Evolutionary conservation across 2,113 vertebrate genomes (phyloP).

Genomic region (Psophia crepitans): DNA sequence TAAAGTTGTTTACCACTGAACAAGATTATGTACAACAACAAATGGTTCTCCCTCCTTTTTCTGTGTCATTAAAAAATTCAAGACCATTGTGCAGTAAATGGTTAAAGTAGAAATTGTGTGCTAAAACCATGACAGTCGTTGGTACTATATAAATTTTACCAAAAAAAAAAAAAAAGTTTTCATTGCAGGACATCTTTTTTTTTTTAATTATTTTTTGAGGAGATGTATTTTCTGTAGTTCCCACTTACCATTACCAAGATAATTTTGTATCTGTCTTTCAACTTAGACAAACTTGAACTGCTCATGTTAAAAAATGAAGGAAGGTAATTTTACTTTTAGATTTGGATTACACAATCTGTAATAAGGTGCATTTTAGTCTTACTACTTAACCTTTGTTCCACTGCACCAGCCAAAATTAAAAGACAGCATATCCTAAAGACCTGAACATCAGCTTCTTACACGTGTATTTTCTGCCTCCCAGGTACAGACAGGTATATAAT

Average conservation of each 20-base stretch:
- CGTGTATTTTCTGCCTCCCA: background rate
- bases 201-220: background rate
- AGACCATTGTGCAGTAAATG: background rate
- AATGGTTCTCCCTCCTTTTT: background rate
- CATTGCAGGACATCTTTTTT: background rate
- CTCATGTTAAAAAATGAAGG: background rate
- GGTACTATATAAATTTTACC: background rate
- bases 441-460: background rate
- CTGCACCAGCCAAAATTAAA: background rate
- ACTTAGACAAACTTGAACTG: background rate
- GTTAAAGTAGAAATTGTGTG: background rate
- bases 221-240: background rate
- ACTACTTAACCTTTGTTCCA: background rate
- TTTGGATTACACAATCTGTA: background rate
- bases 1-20: background rate
- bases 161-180: background rate
- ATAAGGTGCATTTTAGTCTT: background rate
- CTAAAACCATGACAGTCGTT: background rate
- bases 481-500: background rate
- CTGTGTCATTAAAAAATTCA: background rate
- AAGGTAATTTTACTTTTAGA: background rate
- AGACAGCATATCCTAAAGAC: background rate
- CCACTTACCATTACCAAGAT: background rate
- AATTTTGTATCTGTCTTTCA: background rate
- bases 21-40: background rate